A percentile compares a stretch with the other conserved stretches of the same genome.
phyloP scores from a whole-genome alignment of 2,888 invertebrate species.

The Sphaeridia pumilis region DNA sequence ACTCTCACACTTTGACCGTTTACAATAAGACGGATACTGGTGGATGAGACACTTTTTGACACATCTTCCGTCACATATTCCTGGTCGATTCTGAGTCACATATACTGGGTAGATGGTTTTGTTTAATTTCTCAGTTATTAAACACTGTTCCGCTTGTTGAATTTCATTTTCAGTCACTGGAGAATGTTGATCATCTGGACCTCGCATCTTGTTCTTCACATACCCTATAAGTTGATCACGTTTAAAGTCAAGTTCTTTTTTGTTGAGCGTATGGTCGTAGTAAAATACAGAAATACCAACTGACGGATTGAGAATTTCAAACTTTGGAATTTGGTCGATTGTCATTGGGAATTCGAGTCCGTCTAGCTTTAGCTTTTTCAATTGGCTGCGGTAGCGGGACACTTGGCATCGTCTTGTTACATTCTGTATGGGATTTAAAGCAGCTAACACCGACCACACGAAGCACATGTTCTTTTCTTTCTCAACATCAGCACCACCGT shows the following conservation, averaged over 20 bases:
- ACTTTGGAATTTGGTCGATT: background rate
- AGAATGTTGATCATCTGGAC: too few relatives aligned
- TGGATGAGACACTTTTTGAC: background rate
- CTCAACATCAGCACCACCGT: background rate
- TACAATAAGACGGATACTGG: background rate
- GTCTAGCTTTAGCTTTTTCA: background rate
- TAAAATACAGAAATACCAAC: background rate
- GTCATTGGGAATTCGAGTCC: background rate
- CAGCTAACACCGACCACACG: background rate
- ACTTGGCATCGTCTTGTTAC: background rate
- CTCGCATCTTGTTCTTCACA: background rate
- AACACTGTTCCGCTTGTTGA: background rate
- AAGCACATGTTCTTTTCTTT: background rate
- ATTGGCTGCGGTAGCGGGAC: background rate
- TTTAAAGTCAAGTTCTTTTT: background rate
- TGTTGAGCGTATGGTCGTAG: background rate
- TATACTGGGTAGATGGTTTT: background rate
- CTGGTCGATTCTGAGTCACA: too few relatives aligned
- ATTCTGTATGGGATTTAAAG: background rate
- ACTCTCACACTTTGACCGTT: background rate
- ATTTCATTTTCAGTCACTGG: too few relatives aligned
- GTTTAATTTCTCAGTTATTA: background rate
- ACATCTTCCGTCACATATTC: too few relatives aligned
- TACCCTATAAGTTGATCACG: too few relatives aligned
- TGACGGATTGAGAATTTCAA: background rate